Evolutionary conservation across 1,140 invertebrate genomes (phyloP).

Genomic region (Cataglyphis hispanica): DNA sequence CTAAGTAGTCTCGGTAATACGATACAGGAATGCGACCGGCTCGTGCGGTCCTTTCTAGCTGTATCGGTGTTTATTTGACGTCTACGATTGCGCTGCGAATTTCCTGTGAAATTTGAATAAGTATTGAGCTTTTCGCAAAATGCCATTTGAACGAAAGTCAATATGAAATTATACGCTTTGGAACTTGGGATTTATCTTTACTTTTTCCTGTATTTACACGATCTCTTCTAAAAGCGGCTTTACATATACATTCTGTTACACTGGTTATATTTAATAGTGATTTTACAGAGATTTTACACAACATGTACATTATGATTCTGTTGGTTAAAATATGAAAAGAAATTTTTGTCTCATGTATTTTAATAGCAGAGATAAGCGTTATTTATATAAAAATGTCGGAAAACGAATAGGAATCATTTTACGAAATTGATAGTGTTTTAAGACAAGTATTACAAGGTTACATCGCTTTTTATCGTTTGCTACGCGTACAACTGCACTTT

Average conservation of each 20-base stretch:
- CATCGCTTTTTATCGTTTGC: background rate
- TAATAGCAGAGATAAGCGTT: background rate
- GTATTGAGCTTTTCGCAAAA: conserved; percentile 50
- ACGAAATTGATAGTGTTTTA: background rate
- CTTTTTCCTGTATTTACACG: background rate
- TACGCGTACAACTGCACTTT: background rate
- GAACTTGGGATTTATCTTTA: conserved; percentile 7
- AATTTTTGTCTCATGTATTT: conserved; percentile 3
- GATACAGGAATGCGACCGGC: conserved; percentile 19
- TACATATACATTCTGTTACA: background rate
- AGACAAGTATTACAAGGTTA: background rate
- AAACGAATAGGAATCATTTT: no score
- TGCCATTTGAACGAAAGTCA: conserved; percentile 27
- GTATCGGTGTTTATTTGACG: conserved; percentile 14
- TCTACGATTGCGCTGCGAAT: background rate
- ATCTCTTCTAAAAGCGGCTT: background rate
- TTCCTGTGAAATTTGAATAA: conserved; percentile 53
- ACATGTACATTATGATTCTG: background rate
- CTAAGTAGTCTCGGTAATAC: conserved; percentile 56
- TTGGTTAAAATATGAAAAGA: background rate
- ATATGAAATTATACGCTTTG: conserved; percentile 40
- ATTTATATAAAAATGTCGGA: background rate
- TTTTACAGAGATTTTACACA: background rate
- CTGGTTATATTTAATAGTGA: background rate
- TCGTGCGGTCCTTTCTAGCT: background rate